These are phyloP conservation scores for Apostichopus japonicus DNA, from an alignment of 35 echinoderm and acorn worm genomes.

Conservation along the genomic window DNA sequence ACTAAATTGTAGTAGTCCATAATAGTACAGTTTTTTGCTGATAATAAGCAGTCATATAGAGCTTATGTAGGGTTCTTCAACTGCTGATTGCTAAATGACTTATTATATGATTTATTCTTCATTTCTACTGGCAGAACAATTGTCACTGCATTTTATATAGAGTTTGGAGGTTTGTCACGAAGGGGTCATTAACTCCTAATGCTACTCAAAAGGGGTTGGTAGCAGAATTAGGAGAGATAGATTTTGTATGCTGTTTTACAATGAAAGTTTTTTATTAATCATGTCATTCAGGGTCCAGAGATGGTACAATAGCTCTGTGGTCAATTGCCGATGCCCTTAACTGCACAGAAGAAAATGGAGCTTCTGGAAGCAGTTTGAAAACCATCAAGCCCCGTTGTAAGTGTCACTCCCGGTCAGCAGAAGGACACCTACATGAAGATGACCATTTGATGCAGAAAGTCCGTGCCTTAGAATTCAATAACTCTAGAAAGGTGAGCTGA, in stretches of 20 bases:
- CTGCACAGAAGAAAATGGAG: not conserved
- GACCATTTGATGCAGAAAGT: constrained; percentile 75
- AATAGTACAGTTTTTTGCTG: too few species aligned
- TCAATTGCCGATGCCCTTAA: constrained; percentile 8
- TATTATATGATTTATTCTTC: too few species aligned
- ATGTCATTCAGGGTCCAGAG: constrained; percentile 38
- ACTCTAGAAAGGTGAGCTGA: constrained; percentile 67
- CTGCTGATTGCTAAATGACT: not conserved
- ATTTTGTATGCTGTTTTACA: too few species aligned
- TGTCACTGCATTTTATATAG: too few species aligned
- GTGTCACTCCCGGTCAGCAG: not conserved
- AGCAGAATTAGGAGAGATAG: too few species aligned
- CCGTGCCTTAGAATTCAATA: constrained; percentile 80
- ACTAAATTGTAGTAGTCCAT: too few species aligned
- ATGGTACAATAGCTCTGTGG: constrained; percentile 53
- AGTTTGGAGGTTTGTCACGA: not conserved
- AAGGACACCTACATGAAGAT: constrained; percentile 6
- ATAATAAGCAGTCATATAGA: too few species aligned
- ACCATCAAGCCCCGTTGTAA: constrained; percentile 14
- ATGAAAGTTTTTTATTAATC: not conserved
- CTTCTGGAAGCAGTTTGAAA: not conserved
- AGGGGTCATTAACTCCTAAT: too few species aligned
- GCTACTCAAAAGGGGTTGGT: too few species aligned
- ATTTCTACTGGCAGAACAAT: too few species aligned
- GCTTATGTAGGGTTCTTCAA: too few species aligned